phyloP scores from a whole-genome alignment of 23 tunicate species.

The Clavelina lepadiformis region DNA sequence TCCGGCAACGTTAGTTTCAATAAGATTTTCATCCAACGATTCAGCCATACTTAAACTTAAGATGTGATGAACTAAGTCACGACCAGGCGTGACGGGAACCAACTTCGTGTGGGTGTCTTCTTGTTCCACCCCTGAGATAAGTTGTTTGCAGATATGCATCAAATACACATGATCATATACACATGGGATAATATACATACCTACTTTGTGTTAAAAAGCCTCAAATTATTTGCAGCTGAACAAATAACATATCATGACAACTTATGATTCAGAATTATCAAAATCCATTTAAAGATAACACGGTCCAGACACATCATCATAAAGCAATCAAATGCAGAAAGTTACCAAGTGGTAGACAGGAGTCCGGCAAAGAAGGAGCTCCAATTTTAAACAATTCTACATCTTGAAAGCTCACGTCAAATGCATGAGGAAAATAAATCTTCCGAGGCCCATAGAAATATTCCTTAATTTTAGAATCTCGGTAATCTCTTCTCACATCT shows the following conservation, averaged over 20 bases:
- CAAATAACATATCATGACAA: too few species aligned
- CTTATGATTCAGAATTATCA: too few species aligned
- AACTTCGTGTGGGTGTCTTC: conserved; percentile 91
- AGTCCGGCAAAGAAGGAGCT: conserved; percentile 84
- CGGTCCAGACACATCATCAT: too few species aligned
- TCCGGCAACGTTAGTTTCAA: conserved; percentile 90
- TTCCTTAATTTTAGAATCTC: conserved; percentile 66
- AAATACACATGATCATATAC: too few species aligned
- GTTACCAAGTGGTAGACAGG: conserved; percentile 74
- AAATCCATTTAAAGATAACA: too few species aligned
- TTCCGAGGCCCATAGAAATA: conserved; percentile 88
- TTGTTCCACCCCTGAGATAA: conserved; percentile 76
- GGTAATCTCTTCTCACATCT: conserved; percentile 61
- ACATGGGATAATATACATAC: too few species aligned
- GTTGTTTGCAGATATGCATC: too few species aligned
- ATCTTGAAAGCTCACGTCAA: conserved; percentile 63
- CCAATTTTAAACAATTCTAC: conserved; percentile 80
- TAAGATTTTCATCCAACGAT: conserved; percentile 78
- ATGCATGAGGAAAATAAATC: conserved; percentile 80
- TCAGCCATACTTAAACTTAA: conserved; percentile 87
- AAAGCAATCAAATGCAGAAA: too few species aligned
- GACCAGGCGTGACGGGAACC: conserved; percentile 67
- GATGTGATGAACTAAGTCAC: conserved; percentile 74
- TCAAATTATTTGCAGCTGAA: too few species aligned
- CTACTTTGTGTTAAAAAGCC: too few species aligned